Base-by-base conservation (phyloP, 1,140 invertebrate genomes). In the Wiebesia pumilae region DNA sequence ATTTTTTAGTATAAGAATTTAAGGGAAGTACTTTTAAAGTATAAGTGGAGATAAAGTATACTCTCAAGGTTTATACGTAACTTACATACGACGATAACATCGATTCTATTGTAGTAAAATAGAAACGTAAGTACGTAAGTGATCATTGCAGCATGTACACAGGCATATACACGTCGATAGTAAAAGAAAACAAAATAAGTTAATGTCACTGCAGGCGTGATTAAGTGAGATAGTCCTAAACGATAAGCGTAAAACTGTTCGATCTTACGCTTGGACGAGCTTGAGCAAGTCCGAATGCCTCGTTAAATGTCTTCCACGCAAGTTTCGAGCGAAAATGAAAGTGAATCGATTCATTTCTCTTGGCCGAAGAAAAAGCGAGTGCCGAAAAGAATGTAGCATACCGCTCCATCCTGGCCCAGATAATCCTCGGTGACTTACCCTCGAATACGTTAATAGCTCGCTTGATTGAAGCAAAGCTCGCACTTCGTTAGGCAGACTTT, bases 401-500 rank as follows among this genome's bases (percentile, higher is more conserved):
- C 16, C 10, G 24, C 19, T 16, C 33, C 14, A 3, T 4, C 24
- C 10, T 47, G n/a, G 3, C 65, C 65, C 16, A 75, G 82, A 75
- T 83, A 83, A 83, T 83, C 82, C 33, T n/a, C 67, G 43, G 33
- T 27, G 71, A 54, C n/a, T 83, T 62, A 35, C 16, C 69, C 51
- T n/a, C 35, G 71, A 43, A 83, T 83, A 83, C 47, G 69, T 77
- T 83, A 62, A 83, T 75, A 77, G 82, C 69, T 62, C 16, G n/a
- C 24, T 84, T 62, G 69, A 83, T 83, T 38, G 69, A 83, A 84
- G 51, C 14, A 27, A 84, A 65, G 38, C 40, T 78, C 33, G 62
- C 75, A 79, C 54, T 79, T 78, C 54, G 54, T 78, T 84, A 77
- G 40, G 54, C 73, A 47, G 67, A 6, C 43, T 38, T 38, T 43